Evolutionary conservation across 2,888 invertebrate genomes (phyloP).

Genomic region (Melitaea athalia): DNA sequence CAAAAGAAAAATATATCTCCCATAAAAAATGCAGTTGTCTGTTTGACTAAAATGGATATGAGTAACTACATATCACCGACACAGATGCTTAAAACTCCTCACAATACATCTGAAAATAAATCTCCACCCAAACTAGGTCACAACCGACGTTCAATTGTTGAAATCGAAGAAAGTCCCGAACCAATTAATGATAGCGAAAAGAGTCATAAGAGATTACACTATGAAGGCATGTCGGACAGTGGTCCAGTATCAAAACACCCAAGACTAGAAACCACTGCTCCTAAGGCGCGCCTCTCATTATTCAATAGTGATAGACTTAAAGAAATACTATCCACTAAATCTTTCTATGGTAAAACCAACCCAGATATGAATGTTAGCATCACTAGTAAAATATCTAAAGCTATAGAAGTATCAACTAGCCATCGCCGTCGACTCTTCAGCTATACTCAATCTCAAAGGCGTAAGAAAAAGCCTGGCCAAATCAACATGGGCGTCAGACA

Average conservation of each 20-base stretch:
- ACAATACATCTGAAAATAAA: slow-evolving; percentile 60
- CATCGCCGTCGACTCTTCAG: slow-evolving; percentile 55
- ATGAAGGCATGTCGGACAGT: slow-evolving; percentile 60
- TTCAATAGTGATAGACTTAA: slow-evolving; percentile 72
- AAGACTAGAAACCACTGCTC: slow-evolving; percentile 60
- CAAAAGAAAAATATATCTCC: slow-evolving; percentile 67
- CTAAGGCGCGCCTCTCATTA: slow-evolving; percentile 72
- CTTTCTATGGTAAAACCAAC: slow-evolving; percentile 80
- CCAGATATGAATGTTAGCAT: slow-evolving; percentile 66
- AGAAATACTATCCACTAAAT: slow-evolving; percentile 78
- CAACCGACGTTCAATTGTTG: slow-evolving; percentile 60
- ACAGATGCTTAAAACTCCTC: slow-evolving; percentile 72
- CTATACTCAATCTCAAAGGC: slow-evolving; percentile 55
- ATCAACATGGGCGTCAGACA: slow-evolving; percentile 87
- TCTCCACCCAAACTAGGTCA: slow-evolving; percentile 71
- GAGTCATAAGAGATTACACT: slow-evolving; percentile 66
- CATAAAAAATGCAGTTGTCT: slow-evolving; percentile 59
- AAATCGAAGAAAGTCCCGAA: slow-evolving; percentile 72
- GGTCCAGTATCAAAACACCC: slow-evolving; percentile 66
- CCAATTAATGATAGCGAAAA: slow-evolving; percentile 66
- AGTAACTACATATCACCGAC: slow-evolving; percentile 62
- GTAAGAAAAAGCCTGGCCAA: slow-evolving; percentile 76
- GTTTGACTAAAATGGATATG: slow-evolving; percentile 69
- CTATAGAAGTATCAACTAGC: slow-evolving; percentile 57
- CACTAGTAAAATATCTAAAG: slow-evolving; percentile 59